Conservation (phyloP, 1,140 invertebrate species). For the Drosophila albomicans region DNA sequence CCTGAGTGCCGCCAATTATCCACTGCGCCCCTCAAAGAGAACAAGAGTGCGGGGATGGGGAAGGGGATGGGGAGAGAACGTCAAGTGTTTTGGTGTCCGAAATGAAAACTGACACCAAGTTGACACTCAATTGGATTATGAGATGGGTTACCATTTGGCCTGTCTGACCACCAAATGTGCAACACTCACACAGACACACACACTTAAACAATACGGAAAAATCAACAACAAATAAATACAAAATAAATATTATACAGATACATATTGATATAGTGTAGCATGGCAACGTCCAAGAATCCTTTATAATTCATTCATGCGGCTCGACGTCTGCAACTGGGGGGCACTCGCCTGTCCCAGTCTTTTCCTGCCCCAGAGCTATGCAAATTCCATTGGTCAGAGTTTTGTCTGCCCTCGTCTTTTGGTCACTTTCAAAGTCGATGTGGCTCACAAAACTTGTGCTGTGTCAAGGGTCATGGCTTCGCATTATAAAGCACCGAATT, state of each 20-base stretch:
- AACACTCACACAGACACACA: background rate
- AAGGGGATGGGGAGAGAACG: background rate
- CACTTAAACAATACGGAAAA: background rate
- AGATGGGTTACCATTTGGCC: slow-evolving; percentile 43
- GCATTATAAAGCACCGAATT: slow-evolving; percentile 17
- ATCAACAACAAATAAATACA: background rate
- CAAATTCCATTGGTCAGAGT: slow-evolving; percentile 40
- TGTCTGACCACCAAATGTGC: slow-evolving; percentile 26
- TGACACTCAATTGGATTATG: slow-evolving; percentile 75
- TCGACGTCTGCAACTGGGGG: background rate
- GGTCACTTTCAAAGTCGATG: slow-evolving; percentile 24
- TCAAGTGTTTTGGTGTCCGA: slow-evolving; percentile 42
- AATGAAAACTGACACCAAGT: slow-evolving; percentile 73
- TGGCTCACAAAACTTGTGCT: background rate
- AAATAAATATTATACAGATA: background rate
- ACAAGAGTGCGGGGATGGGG: background rate
- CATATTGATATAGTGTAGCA: slow-evolving; percentile 20
- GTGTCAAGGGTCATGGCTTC: slow-evolving; percentile 3
- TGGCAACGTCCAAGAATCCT: slow-evolving; percentile 1
- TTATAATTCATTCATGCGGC: slow-evolving; percentile 22
- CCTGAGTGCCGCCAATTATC: slow-evolving; percentile 63
- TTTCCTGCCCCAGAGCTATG: slow-evolving; percentile 24
- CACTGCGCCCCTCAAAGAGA: slow-evolving; percentile 20
- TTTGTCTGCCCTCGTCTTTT: slow-evolving; percentile 5
- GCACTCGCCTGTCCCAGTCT: background rate